A percentile compares a stretch with the other conserved stretches of the same genome.
These are phyloP conservation scores for Chrysolophus pictus DNA, from an alignment of 2,797 vertebrate genomes.

Conservation along the genomic window DNA sequence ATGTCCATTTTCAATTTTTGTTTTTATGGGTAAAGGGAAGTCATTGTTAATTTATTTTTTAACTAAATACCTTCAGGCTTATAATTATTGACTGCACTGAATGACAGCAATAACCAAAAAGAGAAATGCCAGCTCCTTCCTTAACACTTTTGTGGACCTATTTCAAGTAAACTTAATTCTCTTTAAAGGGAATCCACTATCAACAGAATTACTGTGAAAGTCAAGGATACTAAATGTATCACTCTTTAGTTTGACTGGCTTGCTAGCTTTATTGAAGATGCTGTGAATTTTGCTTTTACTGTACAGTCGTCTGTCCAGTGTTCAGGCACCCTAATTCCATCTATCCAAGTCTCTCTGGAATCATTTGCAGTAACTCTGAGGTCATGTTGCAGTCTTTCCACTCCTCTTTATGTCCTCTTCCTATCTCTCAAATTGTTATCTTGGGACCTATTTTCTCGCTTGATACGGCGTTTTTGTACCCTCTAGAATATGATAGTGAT, in stretches of 20 bases:
- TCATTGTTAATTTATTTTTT: slow-evolving; percentile 43
- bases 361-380: background rate
- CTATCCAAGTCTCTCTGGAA: background rate
- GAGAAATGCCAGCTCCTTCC: background rate
- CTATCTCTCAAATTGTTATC: background rate
- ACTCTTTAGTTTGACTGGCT: background rate
- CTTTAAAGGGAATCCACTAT: background rate
- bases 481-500: background rate
- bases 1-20: slow-evolving; percentile 78
- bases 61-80: slow-evolving; percentile 42
- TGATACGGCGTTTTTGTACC: background rate
- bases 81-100: slow-evolving; percentile 6
- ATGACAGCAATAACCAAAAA: background rate
- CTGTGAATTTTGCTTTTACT: background rate
- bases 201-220: background rate
- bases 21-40: slow-evolving; percentile 70
- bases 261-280: background rate
- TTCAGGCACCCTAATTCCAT: background rate
- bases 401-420: background rate
- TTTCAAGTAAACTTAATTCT: slow-evolving; percentile 26
- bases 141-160: background rate
- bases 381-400: background rate
- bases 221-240: background rate
- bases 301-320: background rate
- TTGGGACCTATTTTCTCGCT: background rate